Base-by-base conservation (phyloP, 2,113 vertebrate species). In the Entomyzon cyanotis region DNA sequence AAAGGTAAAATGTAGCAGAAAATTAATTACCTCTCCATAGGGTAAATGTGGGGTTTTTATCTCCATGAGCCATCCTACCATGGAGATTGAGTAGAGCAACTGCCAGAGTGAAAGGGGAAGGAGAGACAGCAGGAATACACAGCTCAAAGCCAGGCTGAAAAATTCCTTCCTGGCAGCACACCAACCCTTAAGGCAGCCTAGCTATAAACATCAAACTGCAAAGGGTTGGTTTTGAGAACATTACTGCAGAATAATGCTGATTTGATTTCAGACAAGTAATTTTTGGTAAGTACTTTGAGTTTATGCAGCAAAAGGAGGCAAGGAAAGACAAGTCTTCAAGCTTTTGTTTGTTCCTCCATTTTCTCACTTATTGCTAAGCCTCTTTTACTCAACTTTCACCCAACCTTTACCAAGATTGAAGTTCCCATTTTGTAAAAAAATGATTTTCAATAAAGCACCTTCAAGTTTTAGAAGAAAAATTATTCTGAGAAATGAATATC, bases 91-190 rank as follows among this genome's bases (percentile, higher is more conserved):
- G 15, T 23, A 80, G 49, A 27, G 58, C 63, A 65, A 53, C 25
- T 59, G 68, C 39, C 33, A 53, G 47, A 47, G 79, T 35, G 50
- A 76, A 68, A 88, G 58, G 49, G 70, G 44, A 81, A 69, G 39
- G 12, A 53, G 41, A 27, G n/a, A 42, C 49, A 73, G 67, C 50
- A 58, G 46, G 37, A 67, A 58, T 33, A 73, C 9, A 21, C 3
- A 63, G 15, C 30, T 93, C 8, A 1, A 33, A 83, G 50, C 33
- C 67, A 21, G 56, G 64, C 16, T 87, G 68, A 94, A 88, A 79
- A 94, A 93, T 95, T 87, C 83, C 83, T 89, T 93, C 68, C 94
- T 95, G 94, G 91, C 94, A 94, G 63, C 55, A 59, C 53, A 90
- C 60, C 89, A 95, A 60, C 68, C 22, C 30, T 74, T 65, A 53